A percentile compares a stretch with the other conserved stretches of the same genome.
phyloP scores from a whole-genome alignment of 2,113 vertebrate genomes.

The Ceyx melanurus region DNA sequence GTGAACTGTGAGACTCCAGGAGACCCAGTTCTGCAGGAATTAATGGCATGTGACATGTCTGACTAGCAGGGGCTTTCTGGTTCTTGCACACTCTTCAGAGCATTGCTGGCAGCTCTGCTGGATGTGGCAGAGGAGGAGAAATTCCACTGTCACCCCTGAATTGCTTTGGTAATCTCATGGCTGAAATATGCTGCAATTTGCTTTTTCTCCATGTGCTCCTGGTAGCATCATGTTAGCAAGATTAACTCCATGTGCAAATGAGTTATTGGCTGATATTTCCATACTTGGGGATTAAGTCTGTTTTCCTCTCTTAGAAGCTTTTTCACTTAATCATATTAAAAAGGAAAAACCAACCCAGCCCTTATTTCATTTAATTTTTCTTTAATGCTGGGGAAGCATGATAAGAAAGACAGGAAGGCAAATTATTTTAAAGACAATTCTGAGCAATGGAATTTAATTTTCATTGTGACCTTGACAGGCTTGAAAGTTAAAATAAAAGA shows the following conservation, averaged over 20 bases:
- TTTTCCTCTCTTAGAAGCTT: not conserved
- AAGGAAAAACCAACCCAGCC: not conserved
- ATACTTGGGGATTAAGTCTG: not conserved
- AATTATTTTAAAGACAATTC: not conserved
- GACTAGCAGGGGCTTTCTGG: not conserved
- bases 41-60: not conserved
- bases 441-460: conserved; percentile 5
- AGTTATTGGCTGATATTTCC: not conserved
- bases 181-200: not conserved
- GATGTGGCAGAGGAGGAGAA: not conserved
- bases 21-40: not conserved
- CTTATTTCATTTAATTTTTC: not conserved
- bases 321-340: not conserved
- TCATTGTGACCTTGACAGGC: not conserved
- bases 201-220: not conserved
- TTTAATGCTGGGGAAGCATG: not conserved
- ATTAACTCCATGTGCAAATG: not conserved
- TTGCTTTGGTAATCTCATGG: not conserved
- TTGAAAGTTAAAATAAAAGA: not conserved
- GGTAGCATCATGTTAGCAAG: not conserved
- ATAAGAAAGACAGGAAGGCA: not conserved
- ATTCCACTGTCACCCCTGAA: not conserved
- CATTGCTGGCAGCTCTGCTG: not conserved
- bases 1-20: not conserved
- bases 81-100: not conserved